Percentiles rank a stretch among this genome's conserved stretches.
Evolutionary conservation across 2,113 vertebrate genomes (phyloP).

Genomic region (Danionella cerebrum): DNA sequence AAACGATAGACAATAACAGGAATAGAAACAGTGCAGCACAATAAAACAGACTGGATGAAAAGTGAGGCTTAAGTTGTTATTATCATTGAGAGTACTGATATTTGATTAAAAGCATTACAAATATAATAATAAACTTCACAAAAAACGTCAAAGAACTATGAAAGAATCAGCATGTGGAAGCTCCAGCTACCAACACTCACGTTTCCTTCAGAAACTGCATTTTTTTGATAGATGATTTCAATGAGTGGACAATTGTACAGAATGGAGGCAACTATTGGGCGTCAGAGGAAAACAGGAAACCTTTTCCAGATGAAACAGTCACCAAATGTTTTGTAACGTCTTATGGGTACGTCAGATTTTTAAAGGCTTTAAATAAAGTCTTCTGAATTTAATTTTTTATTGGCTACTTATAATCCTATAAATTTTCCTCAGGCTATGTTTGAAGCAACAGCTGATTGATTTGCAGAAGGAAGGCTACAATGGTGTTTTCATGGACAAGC

Average conservation of each 20-base stretch:
- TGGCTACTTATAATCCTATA: not conserved
- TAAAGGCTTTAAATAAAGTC: not conserved
- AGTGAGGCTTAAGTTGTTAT: no score
- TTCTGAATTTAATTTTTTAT: no score
- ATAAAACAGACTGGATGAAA: no score
- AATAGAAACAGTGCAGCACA: no score
- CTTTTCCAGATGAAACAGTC: conserved; percentile 46
- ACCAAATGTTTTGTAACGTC: conserved; percentile 63
- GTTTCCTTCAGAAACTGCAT: no score
- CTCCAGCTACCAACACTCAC: no score
- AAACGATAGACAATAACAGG: no score
- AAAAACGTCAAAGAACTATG: no score
- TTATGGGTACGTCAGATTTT: conserved; percentile 38
- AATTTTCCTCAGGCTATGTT: conserved; percentile 45
- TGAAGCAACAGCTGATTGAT: conserved; percentile 57
- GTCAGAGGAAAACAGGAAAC: not conserved
- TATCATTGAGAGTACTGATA: no score
- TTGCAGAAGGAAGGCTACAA: conserved; percentile 55
- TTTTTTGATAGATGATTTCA: conserved; percentile 49
- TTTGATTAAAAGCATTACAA: no score
- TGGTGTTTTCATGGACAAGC: conserved; percentile 52
- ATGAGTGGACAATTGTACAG: conserved; percentile 43
- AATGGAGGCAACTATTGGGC: conserved; percentile 57
- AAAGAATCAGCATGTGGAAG: no score
- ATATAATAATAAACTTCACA: no score